Base-by-base conservation (phyloP, 2,888 invertebrate species). In the Rhyacophila evoluta region DNA sequence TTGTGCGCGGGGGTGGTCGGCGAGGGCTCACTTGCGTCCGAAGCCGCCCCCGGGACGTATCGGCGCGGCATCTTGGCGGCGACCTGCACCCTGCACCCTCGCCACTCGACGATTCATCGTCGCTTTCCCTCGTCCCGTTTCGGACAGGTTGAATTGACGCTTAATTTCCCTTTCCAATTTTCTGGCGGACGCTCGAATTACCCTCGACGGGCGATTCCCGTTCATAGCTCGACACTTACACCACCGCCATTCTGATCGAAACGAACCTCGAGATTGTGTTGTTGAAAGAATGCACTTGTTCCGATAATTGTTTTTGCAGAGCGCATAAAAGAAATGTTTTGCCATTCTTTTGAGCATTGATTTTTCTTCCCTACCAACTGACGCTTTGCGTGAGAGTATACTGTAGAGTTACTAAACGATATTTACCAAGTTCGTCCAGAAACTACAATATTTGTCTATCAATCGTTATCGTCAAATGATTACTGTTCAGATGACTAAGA, bases 141-240 rank as follows among this genome's bases (percentile, higher is more conserved):
- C 69, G 29, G 69, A 69, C 69, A 28, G 69, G 69, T 69, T 33
- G 33, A 69, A 69, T 69, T 33, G 69, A 69, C 69, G 69, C 69
- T 33, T 69, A 69, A 69, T 69, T 69, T 69, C 69, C 69, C 69
- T 69, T 28, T 69, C 69, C 69, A 33, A 33, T 33, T 33, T 55
- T 25, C 55, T 55, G 55, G 10, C 55, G 55, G 55, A 55, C 15
- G 25, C 55, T 55, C 55, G 55, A 55, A 55, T 55, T 25, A 55
- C 55, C 55, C 55, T 55, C 19, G 55, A 25, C 19, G 55, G 55
- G 55, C 55, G 55, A 55, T 19, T 55, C 12, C 19, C 55, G 19
- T 55, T 55, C 55, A 55, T 19, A 15, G 55, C 55, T 2, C 19
- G 55, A 55, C 55, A 10, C 19, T 55, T 55, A 19, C 55, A 39